phyloP scores from a whole-genome alignment of 2,888 invertebrate genomes.

The Rhopalosiphum nymphaeae region DNA sequence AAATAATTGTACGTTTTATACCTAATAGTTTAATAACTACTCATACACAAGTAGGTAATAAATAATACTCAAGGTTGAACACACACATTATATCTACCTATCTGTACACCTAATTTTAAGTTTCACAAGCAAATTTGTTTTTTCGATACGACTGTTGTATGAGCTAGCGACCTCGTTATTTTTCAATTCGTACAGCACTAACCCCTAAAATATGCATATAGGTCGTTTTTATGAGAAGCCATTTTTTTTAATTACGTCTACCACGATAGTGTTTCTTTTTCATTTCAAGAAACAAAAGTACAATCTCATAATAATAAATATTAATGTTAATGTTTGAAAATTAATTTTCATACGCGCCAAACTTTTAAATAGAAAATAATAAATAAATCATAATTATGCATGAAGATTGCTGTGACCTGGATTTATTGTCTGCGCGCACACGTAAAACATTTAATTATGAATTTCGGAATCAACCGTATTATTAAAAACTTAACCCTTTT shows the following conservation, averaged over 20 bases:
- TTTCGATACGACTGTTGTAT: background rate
- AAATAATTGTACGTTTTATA: conserved; percentile 44
- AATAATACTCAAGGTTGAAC: conserved; percentile 54
- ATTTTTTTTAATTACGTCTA: conserved; percentile 40
- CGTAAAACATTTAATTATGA: conserved; percentile 37
- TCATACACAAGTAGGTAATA: conserved; percentile 44
- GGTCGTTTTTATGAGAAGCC: conserved; percentile 12
- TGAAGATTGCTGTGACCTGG: conserved; percentile 47
- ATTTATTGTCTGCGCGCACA: conserved; percentile 29
- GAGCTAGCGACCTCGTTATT: conserved; percentile 35
- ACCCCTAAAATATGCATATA: conserved; percentile 19
- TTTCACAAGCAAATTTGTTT: conserved; percentile 40
- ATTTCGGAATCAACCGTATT: conserved; percentile 39
- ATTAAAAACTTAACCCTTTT: conserved; percentile 46
- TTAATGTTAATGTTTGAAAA: conserved; percentile 43
- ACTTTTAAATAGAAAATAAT: conserved; percentile 55
- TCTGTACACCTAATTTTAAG: conserved; percentile 5
- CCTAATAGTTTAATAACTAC: conserved; percentile 50
- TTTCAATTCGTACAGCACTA: conserved; percentile 9
- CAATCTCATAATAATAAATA: conserved; percentile 39
- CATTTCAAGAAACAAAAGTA: conserved; percentile 15
- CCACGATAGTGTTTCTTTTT: background rate
- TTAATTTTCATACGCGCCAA: conserved; percentile 32
- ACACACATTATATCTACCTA: conserved; percentile 1
- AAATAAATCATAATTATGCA: conserved; percentile 55